Evolutionary conservation across 2,113 vertebrate genomes (phyloP), one percentile per base, ranked within the genome.

Genomic region (Cyrtonyx montezumae): DNA sequence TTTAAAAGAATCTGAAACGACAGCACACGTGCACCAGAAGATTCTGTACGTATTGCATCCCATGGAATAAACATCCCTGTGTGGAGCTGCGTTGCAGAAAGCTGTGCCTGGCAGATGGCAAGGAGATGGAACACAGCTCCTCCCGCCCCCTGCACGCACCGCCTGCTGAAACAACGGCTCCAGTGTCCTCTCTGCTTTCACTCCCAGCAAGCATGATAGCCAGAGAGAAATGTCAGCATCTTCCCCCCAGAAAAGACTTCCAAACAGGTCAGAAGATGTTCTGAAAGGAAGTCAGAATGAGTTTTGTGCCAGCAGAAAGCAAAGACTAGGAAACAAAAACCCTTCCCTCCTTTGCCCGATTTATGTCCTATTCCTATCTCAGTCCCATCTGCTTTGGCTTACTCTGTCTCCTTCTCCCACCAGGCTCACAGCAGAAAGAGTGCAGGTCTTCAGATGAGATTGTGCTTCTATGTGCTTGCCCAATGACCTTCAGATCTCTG

Each of bases 81-180:
- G 83, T 80, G 79, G 79, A 96, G 91, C 82, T 92, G 94, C 82
- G 49, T 65, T 17, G 42, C 91, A 95, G 94, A 97, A 96, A 96
- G 84, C 83, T 94, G 93, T 91, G 89, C 90, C 93, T 93, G 95
- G 96, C 96, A 97, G 96, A 97, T 94, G 96, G 96, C 95, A 97
- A 88, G 79, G 79, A 95, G 87, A 94, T 76, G 71, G 88, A 93
- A 94, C 90, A 88, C 70, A 92, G 96, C 81, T 93, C 89, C 85
- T 67, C 70, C 87, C 28, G 25, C 84, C 71, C 37, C 89, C 53
- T 75, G 48, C 70, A 76, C 7, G 91, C 59, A 89, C 78, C 84
- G 88, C 71, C 76, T 77, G 83, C 53, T 73, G 84, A 96, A 95
- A 96, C 84, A 73, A 65, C 20, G 10, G 51, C 23, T 6, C 86